phyloP scores from a whole-genome alignment of 2,888 invertebrate genomes.

The Andrena flavipes region DNA sequence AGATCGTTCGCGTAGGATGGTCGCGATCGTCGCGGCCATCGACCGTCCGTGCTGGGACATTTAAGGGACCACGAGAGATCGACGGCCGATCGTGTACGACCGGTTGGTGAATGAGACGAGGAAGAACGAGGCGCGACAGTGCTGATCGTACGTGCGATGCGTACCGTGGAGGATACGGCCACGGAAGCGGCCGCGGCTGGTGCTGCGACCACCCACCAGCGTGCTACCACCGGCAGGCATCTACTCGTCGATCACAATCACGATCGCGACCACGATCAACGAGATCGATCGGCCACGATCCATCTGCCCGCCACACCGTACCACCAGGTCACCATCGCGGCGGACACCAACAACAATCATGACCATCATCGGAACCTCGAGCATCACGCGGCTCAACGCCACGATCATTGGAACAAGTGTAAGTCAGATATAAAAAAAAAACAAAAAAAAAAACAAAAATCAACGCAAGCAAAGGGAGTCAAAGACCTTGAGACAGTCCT shows the following conservation, averaged over 20 bases:
- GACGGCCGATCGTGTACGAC: slow-evolving; percentile 25
- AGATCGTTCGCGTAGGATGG: slow-evolving; percentile 50
- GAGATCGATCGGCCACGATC: slow-evolving; percentile 68
- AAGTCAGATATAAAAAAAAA: slow-evolving; percentile 71
- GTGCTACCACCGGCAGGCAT: slow-evolving; percentile 60
- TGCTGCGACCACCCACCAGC: slow-evolving; percentile 64
- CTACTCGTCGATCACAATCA: slow-evolving; percentile 67
- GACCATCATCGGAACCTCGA: slow-evolving; percentile 82
- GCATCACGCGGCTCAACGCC: slow-evolving; percentile 74
- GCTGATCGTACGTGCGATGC: slow-evolving; percentile 75
- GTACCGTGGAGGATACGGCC: slow-evolving; percentile 80
- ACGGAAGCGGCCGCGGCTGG: slow-evolving; percentile 72
- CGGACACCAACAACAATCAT: slow-evolving; percentile 83
- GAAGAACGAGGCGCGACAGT: slow-evolving; percentile 63
- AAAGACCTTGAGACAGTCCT: slow-evolving; percentile 45
- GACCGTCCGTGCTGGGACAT: slow-evolving; percentile 39
- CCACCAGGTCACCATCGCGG: slow-evolving; percentile 73
- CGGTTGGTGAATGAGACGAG: slow-evolving; percentile 58
- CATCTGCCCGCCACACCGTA: slow-evolving; percentile 65
- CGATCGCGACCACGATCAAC: slow-evolving; percentile 68
- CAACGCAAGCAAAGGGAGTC: not conserved
- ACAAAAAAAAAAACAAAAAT: slow-evolving; percentile 15
- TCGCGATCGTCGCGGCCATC: slow-evolving; percentile 53
- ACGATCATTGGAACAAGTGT: slow-evolving; percentile 83
- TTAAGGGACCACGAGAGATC: slow-evolving; percentile 18